Evolutionary conservation across 2,888 invertebrate genomes (phyloP).

Genomic region (Zygogramma bicolorata): DNA sequence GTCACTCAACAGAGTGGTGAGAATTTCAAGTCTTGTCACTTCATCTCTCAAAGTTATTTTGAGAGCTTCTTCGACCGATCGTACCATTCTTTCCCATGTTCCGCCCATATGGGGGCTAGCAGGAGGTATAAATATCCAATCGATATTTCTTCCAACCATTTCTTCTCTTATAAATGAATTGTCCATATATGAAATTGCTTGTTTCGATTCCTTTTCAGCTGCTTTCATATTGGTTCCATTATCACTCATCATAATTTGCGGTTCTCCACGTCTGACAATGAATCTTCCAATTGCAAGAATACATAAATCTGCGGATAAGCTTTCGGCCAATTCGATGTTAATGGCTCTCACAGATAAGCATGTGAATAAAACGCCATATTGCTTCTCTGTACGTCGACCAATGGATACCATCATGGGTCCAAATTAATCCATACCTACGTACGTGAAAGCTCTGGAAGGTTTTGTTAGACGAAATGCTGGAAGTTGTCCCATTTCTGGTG

Average conservation of each 20-base stretch:
- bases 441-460: no score
- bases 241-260: slow-evolving; percentile 12
- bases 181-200: no score
- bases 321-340: background rate
- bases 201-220: slow-evolving; percentile 10
- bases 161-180: background rate
- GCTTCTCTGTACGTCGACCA: no score
- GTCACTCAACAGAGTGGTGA: slow-evolving; percentile 10
- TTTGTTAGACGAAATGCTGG: no score
- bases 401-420: no score
- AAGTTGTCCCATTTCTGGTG: no score
- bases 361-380: no score
- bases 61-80: slow-evolving; percentile 4
- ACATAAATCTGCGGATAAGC: background rate
- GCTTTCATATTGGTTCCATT: slow-evolving; percentile 16
- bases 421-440: no score
- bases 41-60: slow-evolving; percentile 15
- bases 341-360: background rate
- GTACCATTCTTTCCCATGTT: slow-evolving; percentile 9
- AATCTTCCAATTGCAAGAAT: slow-evolving; percentile 17
- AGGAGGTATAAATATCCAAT: background rate
- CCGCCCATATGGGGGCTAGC: slow-evolving; percentile 4
- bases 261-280: slow-evolving; percentile 11
- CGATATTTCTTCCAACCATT: background rate
- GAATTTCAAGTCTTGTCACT: slow-evolving; percentile 15